phyloP scores from a whole-genome alignment of 2,797 vertebrate species.

The Galagoides demidoff region DNA sequence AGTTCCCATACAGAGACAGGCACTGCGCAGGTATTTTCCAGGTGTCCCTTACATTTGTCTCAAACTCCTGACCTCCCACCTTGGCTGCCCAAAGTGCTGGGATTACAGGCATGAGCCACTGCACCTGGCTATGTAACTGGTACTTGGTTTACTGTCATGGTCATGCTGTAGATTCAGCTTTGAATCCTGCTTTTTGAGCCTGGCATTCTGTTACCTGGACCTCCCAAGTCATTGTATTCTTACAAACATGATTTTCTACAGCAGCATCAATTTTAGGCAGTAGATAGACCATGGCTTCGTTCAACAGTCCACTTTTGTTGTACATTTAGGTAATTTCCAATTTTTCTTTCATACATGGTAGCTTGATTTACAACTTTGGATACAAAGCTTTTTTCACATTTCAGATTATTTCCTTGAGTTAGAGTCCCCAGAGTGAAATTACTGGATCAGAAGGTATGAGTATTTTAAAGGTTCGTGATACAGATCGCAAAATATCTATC shows the following conservation, averaged over 20 bases:
- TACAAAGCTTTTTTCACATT: constrained; percentile 16
- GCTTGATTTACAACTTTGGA: background rate
- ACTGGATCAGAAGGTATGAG: constrained; percentile 7
- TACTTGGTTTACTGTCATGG: background rate
- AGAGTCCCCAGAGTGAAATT: constrained; percentile 10
- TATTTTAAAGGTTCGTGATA: background rate
- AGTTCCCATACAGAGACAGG: accelerated
- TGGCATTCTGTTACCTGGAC: accelerated
- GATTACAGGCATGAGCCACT: background rate
- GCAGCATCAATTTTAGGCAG: background rate
- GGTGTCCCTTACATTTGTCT: accelerated
- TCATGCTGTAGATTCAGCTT: accelerated
- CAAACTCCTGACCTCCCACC: background rate
- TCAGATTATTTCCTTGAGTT: constrained; percentile 33
- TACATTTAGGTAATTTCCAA: background rate
- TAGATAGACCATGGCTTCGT: background rate
- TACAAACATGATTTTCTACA: accelerated
- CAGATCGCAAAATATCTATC: background rate
- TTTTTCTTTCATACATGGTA: background rate
- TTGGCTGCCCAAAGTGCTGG: background rate
- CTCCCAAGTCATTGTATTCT: background rate
- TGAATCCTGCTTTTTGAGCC: background rate
- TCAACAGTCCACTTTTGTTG: background rate
- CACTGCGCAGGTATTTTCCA: accelerated
- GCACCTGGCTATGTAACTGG: background rate